These are phyloP conservation scores for Pagetopsis macropterus DNA, from an alignment of 2,797 vertebrate genomes.

Conservation along the genomic window DNA sequence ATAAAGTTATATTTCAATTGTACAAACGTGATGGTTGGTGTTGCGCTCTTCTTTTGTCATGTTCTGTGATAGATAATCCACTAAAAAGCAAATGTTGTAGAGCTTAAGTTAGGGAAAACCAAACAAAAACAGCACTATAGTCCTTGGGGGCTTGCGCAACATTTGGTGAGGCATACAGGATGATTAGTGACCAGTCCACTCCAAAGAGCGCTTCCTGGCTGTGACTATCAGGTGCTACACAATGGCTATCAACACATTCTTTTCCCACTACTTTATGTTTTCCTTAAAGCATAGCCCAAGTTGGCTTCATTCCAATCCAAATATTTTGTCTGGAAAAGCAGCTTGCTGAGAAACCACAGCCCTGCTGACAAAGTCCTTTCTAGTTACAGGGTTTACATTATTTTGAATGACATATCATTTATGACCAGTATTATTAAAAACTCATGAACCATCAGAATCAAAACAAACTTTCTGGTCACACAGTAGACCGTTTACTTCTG, in stretches of 20 bases:
- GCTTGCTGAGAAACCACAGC: not conserved
- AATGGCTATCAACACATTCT: not conserved
- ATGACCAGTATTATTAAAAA: not conserved
- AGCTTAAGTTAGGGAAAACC: not conserved
- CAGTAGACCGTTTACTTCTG: not conserved
- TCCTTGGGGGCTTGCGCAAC: not conserved
- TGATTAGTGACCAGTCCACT: not conserved
- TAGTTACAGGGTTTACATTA: not conserved
- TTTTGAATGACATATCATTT: not conserved
- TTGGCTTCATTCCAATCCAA: constrained; percentile 7
- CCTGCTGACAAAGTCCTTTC: not conserved
- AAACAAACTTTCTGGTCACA: too few relatives aligned
- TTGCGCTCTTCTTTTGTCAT: constrained; percentile 9
- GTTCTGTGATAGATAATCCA: not conserved
- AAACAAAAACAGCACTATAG: not conserved
- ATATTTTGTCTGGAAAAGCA: not conserved
- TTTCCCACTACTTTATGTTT: not conserved
- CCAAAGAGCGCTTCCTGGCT: constrained; percentile 1
- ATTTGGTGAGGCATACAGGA: constrained; percentile 5
- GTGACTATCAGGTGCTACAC: not conserved
- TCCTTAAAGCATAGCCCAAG: not conserved
- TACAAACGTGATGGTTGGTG: constrained; percentile 1
- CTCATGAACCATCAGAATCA: not conserved
- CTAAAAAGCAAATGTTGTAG: not conserved
- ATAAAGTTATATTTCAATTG: constrained; percentile 69